Evolutionary conservation across 2,888 invertebrate genomes (phyloP).

Genomic region (Zaprionus bogoriensis): DNA sequence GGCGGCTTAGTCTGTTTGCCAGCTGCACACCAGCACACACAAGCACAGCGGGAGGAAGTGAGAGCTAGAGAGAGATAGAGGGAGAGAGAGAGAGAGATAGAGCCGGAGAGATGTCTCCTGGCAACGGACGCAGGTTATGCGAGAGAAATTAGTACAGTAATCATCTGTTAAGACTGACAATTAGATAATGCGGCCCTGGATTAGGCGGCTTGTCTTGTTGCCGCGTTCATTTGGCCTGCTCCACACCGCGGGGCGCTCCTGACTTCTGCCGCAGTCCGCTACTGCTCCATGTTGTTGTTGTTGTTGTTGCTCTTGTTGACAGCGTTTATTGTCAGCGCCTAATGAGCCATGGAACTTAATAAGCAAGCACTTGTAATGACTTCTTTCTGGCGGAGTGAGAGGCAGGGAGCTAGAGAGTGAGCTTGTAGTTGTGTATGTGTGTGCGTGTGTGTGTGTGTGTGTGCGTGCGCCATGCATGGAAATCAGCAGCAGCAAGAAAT

Average conservation of each 20-base stretch:
- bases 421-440: neutral
- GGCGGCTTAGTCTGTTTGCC: slow-evolving; percentile 56
- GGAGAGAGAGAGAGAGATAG: neutral
- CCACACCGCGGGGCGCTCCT: slow-evolving; percentile 30
- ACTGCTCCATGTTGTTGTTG: neutral
- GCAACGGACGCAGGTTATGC: slow-evolving; percentile 42
- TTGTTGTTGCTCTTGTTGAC: slow-evolving; percentile 32
- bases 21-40: slow-evolving; percentile 12
- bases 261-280: neutral
- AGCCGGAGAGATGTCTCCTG: slow-evolving; percentile 11
- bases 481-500: slow-evolving; percentile 43
- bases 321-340: slow-evolving; percentile 72
- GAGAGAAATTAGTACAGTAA: slow-evolving; percentile 73
- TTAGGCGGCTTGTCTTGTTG: slow-evolving; percentile 53
- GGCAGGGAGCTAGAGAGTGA: neutral
- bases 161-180: slow-evolving; percentile 72
- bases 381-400: slow-evolving; percentile 41
- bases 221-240: slow-evolving; percentile 12
- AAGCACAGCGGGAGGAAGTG: neutral
- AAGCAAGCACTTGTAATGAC: slow-evolving; percentile 76
- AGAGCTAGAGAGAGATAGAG: neutral
- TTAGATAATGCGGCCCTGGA: slow-evolving; percentile 70
- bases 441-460: slow-evolving; percentile 3
- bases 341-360: slow-evolving; percentile 76
- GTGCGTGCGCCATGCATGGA: slow-evolving; percentile 43